Evolutionary conservation across 1,140 invertebrate species (phyloP).

Genomic region (Leptinotarsa defecta): DNA sequence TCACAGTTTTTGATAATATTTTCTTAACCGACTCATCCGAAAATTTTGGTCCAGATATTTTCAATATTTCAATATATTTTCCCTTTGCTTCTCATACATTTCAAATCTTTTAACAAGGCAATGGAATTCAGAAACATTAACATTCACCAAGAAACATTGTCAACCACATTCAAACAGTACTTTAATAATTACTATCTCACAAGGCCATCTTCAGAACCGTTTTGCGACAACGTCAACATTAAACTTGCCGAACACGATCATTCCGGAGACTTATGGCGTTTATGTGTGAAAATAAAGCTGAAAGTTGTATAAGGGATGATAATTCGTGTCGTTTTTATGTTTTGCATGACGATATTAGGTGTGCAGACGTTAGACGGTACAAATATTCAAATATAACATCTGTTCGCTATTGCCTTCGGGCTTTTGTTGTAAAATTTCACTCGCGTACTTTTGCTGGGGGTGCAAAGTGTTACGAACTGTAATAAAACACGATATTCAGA

Average conservation of each 20-base stretch:
- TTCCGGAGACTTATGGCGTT: slow-evolving; percentile 11
- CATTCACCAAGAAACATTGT: no score
- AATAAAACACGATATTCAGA: slow-evolving; percentile 26
- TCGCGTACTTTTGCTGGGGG: slow-evolving; percentile 14
- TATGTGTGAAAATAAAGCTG: slow-evolving; percentile 16
- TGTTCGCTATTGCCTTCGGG: slow-evolving; percentile 23
- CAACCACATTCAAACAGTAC: not conserved
- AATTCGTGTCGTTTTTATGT: slow-evolving; percentile 24
- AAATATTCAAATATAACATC: slow-evolving; percentile 28
- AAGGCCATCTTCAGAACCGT: not conserved
- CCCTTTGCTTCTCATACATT: no score
- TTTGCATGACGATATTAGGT: slow-evolving; percentile 25
- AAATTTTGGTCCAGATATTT: no score
- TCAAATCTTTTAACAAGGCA: no score
- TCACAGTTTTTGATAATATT: no score
- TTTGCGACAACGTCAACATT: not conserved
- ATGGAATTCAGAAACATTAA: no score
- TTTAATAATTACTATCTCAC: not conserved
- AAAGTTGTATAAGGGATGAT: slow-evolving; percentile 6
- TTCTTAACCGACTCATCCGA: no score
- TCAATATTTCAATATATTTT: no score
- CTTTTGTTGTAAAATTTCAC: slow-evolving; percentile 23
- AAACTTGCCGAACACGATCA: slow-evolving; percentile 8
- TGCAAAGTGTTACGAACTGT: slow-evolving; percentile 28
- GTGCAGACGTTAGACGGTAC: slow-evolving; percentile 14